phyloP scores from a whole-genome alignment of 1,140 invertebrate genomes.

The Calliopsis andreniformis region DNA sequence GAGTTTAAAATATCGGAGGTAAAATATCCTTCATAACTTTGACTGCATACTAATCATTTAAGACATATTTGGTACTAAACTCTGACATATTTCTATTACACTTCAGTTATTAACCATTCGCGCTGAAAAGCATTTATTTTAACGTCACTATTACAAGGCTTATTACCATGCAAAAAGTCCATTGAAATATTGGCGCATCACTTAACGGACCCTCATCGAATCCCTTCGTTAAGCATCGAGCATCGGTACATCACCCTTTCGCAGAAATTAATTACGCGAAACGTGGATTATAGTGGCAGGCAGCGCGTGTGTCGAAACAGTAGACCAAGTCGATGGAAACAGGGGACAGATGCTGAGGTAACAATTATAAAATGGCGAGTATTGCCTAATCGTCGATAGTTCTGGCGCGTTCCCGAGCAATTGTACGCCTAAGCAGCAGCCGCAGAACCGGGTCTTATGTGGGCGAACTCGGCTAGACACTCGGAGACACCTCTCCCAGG shows the following conservation, averaged over 20 bases:
- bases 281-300: constrained; percentile 19
- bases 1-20: too few relatives aligned
- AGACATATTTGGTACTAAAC: too few relatives aligned
- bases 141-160: too few relatives aligned
- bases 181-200: too few relatives aligned
- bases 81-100: too few relatives aligned
- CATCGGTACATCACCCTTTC: not conserved
- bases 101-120: too few relatives aligned
- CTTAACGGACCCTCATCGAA: too few relatives aligned
- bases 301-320: constrained; percentile 47
- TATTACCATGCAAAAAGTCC: too few relatives aligned
- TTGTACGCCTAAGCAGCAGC: constrained; percentile 66
- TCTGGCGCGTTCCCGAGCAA: constrained; percentile 49
- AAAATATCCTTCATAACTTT: too few relatives aligned
- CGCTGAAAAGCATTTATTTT: too few relatives aligned
- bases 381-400: constrained; percentile 61
- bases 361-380: constrained; percentile 67
- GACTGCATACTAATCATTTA: too few relatives aligned
- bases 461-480: constrained; percentile 73
- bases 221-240: too few relatives aligned
- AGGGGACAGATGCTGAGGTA: constrained; percentile 60
- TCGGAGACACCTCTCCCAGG: constrained; percentile 55
- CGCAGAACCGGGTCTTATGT: constrained; percentile 65
- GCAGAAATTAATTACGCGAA: constrained; percentile 21
- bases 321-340: constrained; percentile 42